Evolutionary conservation across 1,140 invertebrate genomes (phyloP).

Genomic region (Callitettix versicolor): DNA sequence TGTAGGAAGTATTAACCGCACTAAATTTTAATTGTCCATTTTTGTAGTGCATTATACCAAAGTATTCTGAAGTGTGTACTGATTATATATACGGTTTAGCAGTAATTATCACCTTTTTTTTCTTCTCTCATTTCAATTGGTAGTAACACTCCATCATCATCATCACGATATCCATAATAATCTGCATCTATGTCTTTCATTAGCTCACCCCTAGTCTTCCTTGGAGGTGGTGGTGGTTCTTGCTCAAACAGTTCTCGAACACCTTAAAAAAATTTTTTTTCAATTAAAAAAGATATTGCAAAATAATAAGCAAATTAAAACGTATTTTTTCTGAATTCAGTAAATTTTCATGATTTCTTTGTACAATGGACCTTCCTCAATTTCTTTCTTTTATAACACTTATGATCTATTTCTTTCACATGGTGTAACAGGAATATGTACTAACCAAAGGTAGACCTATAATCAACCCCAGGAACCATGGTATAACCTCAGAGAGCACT

Average conservation of each 20-base stretch:
- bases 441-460: too few relatives aligned
- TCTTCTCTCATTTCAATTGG: conserved; percentile 79
- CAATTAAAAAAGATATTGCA: not conserved
- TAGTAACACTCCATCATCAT: conserved; percentile 90
- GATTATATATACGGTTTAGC: not conserved
- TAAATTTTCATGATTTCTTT: not conserved
- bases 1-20: too few relatives aligned
- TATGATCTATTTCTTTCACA: too few relatives aligned
- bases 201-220: conserved; percentile 88
- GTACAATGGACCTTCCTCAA: too few relatives aligned
- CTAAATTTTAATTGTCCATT: too few relatives aligned
- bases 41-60: too few relatives aligned
- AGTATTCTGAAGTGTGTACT: too few relatives aligned
- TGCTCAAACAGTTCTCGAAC: conserved; percentile 96
- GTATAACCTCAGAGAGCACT: too few relatives aligned
- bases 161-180: conserved; percentile 97
- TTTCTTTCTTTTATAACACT: too few relatives aligned
- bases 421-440: too few relatives aligned
- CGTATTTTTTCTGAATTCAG: not conserved
- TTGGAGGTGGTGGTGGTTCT: conserved; percentile 75
- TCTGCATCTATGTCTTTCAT: conserved; percentile 97
- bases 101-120: conserved; percentile 40
- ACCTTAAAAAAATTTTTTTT: conserved; percentile 41
- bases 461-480: too few relatives aligned
- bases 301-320: not conserved